Percentiles rank a stretch among this genome's conserved stretches.
These are phyloP conservation scores for Fragum whitleyi DNA, from an alignment of 2,888 invertebrate genomes.

Conservation along the genomic window DNA sequence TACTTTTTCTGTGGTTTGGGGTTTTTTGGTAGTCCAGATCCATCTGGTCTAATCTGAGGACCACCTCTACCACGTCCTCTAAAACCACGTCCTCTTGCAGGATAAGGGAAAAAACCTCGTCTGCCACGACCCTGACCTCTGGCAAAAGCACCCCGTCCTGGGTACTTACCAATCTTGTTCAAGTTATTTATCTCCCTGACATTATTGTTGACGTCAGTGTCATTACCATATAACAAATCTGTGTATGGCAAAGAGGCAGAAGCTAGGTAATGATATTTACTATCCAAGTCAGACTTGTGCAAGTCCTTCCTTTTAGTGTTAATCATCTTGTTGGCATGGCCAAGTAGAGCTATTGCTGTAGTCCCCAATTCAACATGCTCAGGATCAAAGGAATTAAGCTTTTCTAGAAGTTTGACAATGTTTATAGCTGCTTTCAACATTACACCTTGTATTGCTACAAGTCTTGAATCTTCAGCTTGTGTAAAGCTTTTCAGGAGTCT, in stretches of 20 bases:
- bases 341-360: conserved; percentile 26
- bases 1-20: no score
- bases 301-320: conserved; percentile 34
- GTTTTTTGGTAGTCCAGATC: neutral
- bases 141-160: conserved; percentile 9
- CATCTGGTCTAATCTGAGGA: neutral
- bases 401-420: conserved; percentile 31
- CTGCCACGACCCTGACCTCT: conserved; percentile 2
- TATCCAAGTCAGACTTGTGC: conserved; percentile 39
- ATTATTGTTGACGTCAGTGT: conserved; percentile 39
- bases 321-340: conserved; percentile 39
- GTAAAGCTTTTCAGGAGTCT: conserved; percentile 32
- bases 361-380: conserved; percentile 17
- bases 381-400: neutral
- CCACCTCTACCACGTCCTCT: conserved; percentile 12
- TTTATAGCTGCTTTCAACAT: conserved; percentile 28
- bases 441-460: conserved; percentile 14
- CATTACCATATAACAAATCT: conserved; percentile 42
- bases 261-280: conserved; percentile 40
- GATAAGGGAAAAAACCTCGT: neutral
- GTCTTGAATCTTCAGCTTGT: conserved; percentile 31
- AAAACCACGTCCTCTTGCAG: conserved; percentile 19
- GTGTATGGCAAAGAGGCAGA: conserved; percentile 41
- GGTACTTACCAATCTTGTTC: conserved; percentile 30
- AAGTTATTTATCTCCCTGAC: conserved; percentile 39